Evolutionary conservation across 2,113 vertebrate species (phyloP), one percentile per base, ranked within the genome.

Genomic region (Rhombomys opimus): DNA sequence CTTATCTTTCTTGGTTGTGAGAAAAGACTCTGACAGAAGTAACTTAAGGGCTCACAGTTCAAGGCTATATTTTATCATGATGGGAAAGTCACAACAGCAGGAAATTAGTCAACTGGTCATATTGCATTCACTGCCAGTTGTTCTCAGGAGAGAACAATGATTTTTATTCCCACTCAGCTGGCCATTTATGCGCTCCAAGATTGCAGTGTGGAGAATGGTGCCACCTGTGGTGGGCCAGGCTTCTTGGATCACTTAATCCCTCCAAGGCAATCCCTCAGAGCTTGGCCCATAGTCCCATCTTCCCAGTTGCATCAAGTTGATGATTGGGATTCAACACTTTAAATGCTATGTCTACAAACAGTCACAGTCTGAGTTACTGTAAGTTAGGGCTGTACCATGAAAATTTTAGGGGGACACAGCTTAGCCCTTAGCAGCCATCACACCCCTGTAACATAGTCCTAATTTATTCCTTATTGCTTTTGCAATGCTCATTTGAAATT

Each of bases 401-500:
- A 8, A 89, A n/a, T 93, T 91, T 87, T 14, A 23, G 61, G 9
- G n/a, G 57, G 2, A 61, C 2, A 50, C 22, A 52, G 13, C 73
- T 94, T 15, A 87, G 30, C 12, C 6, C 9, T 38, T 67, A 77
- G 57, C 4, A 92, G 52, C 30, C 13, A 54, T 10, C 13, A n/a
- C 72, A 27, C 3, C 23, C 50, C 5, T 67, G 89, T 89, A 6
- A 41, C 52, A 35, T 70, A 82, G 41, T 70, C 5, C 23, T 70
- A 35, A 54, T 81, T 46, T 20, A 80, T 81, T 95, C 94, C 89
- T 12, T 90, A 27, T 85, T 68, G 2, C 9, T 80, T 87, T 77
- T 63, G 84, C 38, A 84, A 41, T 35, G 27, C 18, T 91, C 91
- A 76, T 84, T 93, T 91, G 41, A 94, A 94, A 72, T 81, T 10